These are phyloP conservation scores for Epirrhoe tristata DNA, from an alignment of 2,888 invertebrate species.

Conservation along the genomic window DNA sequence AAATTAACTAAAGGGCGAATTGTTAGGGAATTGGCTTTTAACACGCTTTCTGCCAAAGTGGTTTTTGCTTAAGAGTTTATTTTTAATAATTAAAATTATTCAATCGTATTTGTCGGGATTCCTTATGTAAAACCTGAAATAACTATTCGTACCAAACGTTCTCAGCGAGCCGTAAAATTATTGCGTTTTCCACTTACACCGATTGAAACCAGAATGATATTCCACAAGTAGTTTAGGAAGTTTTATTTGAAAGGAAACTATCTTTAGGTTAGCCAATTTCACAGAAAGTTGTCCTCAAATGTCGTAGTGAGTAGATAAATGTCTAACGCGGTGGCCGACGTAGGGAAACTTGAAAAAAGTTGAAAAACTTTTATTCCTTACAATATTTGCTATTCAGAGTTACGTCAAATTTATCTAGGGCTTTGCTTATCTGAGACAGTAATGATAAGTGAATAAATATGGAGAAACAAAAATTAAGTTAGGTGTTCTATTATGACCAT, in stretches of 20 bases:
- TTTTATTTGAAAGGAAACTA: constrained; percentile 41
- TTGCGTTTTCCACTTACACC: constrained; percentile 36
- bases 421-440: background rate
- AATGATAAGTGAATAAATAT: background rate
- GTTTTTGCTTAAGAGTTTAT: background rate
- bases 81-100: background rate
- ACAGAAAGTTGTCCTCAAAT: constrained; percentile 39
- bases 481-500: background rate
- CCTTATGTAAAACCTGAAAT: background rate
- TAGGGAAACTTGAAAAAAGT: constrained; percentile 35
- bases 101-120: background rate
- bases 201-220: constrained; percentile 37
- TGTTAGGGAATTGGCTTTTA: constrained; percentile 33
- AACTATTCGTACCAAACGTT: constrained; percentile 7
- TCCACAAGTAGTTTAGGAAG: constrained; percentile 36
- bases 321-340: constrained; percentile 34
- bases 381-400: constrained; percentile 14
- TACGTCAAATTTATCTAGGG: background rate
- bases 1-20: constrained; percentile 68
- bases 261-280: constrained; percentile 42
- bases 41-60: constrained; percentile 11
- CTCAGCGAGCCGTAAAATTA: constrained; percentile 21
- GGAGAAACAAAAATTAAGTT: background rate
- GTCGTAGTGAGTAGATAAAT: constrained; percentile 37
- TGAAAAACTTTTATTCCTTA: constrained; percentile 30